phyloP scores from a whole-genome alignment of 2,113 vertebrate genomes.

The Merops nubicus region DNA sequence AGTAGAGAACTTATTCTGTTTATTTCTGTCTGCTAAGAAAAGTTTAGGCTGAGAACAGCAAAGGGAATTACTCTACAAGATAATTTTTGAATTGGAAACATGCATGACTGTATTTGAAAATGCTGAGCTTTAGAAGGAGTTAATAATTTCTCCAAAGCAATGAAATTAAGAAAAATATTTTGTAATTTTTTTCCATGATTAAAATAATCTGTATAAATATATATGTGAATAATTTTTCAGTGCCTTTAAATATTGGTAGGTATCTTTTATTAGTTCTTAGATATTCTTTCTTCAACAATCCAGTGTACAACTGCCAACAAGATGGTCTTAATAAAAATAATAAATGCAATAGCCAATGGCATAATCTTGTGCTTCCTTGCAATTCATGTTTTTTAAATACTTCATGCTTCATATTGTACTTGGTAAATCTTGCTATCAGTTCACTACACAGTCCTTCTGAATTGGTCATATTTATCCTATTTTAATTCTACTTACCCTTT shows the following conservation, averaged over 20 bases:
- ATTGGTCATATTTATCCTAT: neutral
- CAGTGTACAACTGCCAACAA: neutral
- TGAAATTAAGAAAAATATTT: neutral
- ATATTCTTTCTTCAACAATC: neutral
- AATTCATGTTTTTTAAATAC: neutral
- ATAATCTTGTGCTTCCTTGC: neutral
- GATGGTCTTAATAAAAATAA: neutral
- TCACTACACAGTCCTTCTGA: neutral
- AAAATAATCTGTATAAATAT: neutral
- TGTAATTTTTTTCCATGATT: neutral
- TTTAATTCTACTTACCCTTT: neutral
- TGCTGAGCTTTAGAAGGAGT: neutral
- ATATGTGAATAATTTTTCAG: neutral
- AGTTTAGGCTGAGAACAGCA: neutral
- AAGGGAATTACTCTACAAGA: neutral
- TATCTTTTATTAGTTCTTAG: neutral
- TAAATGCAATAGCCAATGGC: neutral
- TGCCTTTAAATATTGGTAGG: neutral
- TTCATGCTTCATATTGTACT: neutral
- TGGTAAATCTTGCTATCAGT: neutral
- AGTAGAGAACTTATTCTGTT: neutral
- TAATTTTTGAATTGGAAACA: neutral
- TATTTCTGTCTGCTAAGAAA: neutral
- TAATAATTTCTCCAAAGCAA: neutral
- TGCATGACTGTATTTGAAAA: neutral